Evolutionary conservation across 2,888 invertebrate genomes (phyloP), one percentile per base, ranked within the genome.

Genomic region (Tipula confusa): DNA sequence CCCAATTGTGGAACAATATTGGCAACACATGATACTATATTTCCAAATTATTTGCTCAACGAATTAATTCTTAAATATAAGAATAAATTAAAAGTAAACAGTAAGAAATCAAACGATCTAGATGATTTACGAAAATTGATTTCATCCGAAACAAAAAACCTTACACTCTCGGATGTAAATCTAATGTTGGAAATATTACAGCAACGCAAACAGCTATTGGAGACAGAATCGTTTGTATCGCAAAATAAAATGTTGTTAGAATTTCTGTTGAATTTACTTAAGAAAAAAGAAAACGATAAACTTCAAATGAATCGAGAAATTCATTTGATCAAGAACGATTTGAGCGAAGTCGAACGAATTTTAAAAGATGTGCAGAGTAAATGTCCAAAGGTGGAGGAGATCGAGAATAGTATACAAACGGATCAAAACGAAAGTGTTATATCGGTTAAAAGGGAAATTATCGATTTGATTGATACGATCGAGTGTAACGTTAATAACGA

Each of bases 21-120:
- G 7, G 92, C 93, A 1, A 92, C 92, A 0, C 91, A 92, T 85
- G 96, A 94, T 86, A 92, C 93, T 87, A 93, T 97, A 84, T 96
- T 96, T 87, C 97, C 97, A 0, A 97, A 97, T 90, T 95, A 96
- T 88, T 90, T 95, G 84, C 91, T 97, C 43, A 96, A 96, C 88
- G 96, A 96, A 88, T 89, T 97, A 86, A 93, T 96, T 64, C 92
- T 93, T 4, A 94, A 95, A 86, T 93, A 95, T 84, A 93, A 93
- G 85, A 88, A 92, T 64, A 90, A 92, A 84, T 86, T 90, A 48
- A 91, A 85, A 81, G 29, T 36, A 88, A 90, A 43, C 86, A 85
- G 83, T 84, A 85, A 48, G 87, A 84, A 18, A 84, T 38, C 79
- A 83, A 83, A 84, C 79, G 38, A 84, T 83, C 90, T 88, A n/a